Evolutionary conservation across 2,113 vertebrate species (phyloP).

Genomic region (Mormoops blainvillei): DNA sequence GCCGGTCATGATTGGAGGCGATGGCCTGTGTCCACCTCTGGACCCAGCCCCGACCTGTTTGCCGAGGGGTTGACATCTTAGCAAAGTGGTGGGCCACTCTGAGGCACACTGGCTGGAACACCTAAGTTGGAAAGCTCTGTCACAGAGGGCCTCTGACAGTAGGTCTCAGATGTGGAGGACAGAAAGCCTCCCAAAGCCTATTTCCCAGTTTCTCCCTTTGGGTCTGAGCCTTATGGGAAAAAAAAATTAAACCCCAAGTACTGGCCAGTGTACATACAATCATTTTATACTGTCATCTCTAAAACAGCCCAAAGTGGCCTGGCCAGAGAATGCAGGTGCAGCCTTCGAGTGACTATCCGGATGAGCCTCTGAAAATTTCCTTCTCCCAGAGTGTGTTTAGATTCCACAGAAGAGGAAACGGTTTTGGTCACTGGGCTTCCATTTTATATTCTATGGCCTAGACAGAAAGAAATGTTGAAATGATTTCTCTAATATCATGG

Average conservation of each 20-base stretch:
- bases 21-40: background rate
- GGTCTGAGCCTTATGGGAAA: background rate
- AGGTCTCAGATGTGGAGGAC: background rate
- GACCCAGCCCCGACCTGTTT: background rate
- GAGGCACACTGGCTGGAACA: background rate
- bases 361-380: background rate
- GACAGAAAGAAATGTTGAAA: background rate
- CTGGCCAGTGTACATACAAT: background rate
- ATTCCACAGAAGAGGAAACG: background rate
- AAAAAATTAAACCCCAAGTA: background rate
- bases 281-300: background rate
- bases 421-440: background rate
- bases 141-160: background rate
- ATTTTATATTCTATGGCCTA: background rate
- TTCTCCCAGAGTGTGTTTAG: background rate
- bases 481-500: background rate
- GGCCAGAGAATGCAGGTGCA: background rate
- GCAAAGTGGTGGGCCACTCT: background rate
- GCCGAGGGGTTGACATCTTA: background rate
- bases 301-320: background rate
- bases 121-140: background rate
- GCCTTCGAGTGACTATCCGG: background rate
- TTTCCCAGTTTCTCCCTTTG: background rate
- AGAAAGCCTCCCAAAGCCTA: background rate
- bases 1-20: background rate